Conservation (phyloP, 2,888 invertebrate species). For the Platypus cylindrus region DNA sequence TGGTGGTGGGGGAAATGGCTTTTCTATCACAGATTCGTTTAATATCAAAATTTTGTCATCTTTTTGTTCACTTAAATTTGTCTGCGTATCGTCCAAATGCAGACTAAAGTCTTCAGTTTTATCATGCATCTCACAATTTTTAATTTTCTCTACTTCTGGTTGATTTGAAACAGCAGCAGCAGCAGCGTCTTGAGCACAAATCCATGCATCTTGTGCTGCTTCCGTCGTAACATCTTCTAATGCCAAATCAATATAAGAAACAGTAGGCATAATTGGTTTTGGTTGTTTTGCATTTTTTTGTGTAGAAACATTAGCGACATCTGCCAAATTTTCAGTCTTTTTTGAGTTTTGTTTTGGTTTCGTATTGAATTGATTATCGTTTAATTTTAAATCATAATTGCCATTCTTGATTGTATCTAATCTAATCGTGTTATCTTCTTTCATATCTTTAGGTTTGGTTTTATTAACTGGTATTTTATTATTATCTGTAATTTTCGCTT, state of each 20-base stretch:
- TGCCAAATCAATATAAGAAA: constrained; percentile 10
- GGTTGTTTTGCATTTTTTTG: constrained; percentile 3
- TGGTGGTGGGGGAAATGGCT: neutral
- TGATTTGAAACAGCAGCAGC: constrained; percentile 10
- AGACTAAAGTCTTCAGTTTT: constrained; percentile 24
- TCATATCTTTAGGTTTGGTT: neutral
- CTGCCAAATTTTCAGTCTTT: neutral
- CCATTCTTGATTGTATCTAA: neutral
- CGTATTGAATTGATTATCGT: constrained; percentile 1
- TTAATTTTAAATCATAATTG: neutral
- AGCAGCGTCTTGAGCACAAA: constrained; percentile 8
- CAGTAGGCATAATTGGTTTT: constrained; percentile 5
- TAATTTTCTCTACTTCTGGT: neutral
- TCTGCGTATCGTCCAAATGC: constrained; percentile 21
- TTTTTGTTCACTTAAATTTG: constrained; percentile 29
- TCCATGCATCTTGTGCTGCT: constrained; percentile 24
- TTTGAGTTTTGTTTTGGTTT: constrained; percentile 5
- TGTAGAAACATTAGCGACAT: no score
- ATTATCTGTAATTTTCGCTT: no score
- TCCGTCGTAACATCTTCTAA: constrained; percentile 19
- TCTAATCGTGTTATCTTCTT: neutral
- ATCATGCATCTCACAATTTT: constrained; percentile 14
- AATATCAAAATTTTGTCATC: constrained; percentile 5
- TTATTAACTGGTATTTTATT: neutral
- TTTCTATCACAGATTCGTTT: constrained; percentile 3